Evolutionary conservation across 2,113 vertebrate genomes (phyloP).

Genomic region (Tauraco erythrolophus): DNA sequence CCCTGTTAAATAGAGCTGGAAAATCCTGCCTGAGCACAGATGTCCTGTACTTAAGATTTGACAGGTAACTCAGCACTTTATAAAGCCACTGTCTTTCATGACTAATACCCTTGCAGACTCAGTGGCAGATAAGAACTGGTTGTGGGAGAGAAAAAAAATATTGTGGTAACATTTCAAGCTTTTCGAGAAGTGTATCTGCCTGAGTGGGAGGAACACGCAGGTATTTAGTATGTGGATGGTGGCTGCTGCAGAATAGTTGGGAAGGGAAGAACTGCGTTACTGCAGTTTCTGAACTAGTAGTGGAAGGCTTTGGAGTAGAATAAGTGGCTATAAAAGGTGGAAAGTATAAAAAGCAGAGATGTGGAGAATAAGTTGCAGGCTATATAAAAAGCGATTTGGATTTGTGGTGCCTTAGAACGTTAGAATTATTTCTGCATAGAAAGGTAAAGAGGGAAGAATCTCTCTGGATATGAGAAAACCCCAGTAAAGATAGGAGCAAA

Average conservation of each 20-base stretch:
- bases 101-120: neutral
- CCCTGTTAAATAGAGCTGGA: neutral
- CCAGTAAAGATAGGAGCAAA: neutral
- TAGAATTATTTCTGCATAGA: neutral
- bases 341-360: constrained; percentile 1
- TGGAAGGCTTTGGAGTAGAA: neutral
- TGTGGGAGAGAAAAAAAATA: neutral
- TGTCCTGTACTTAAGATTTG: constrained; percentile 18
- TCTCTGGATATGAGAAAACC: neutral
- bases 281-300: neutral
- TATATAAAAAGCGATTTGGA: neutral
- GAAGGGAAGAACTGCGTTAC: neutral
- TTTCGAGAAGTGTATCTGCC: neutral
- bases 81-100: constrained; percentile 25
- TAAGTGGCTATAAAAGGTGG: neutral
- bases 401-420: neutral
- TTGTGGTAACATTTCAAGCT: neutral
- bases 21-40: constrained; percentile 7
- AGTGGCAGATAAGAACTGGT: neutral
- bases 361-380: neutral
- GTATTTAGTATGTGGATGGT: neutral
- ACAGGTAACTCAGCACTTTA: constrained; percentile 1
- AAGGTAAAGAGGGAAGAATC: neutral
- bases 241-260: neutral
- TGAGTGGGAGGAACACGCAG: neutral